These are phyloP conservation scores for Caradrina kadenii DNA, from an alignment of 2,888 invertebrate species.

Conservation along the genomic window DNA sequence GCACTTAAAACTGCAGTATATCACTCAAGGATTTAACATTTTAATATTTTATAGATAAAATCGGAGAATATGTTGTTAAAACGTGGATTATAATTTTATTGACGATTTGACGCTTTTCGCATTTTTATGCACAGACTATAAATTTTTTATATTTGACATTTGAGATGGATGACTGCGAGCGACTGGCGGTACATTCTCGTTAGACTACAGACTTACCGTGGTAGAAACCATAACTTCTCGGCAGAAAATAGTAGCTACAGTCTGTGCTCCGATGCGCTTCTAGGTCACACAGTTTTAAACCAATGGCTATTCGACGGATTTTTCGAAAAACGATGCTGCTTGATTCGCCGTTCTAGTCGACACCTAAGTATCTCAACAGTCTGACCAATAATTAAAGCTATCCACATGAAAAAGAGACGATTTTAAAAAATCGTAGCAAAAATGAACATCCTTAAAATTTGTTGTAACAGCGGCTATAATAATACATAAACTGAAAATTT, in stretches of 20 bases:
- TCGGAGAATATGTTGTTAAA: conserved; percentile 73
- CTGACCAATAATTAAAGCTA: too few relatives aligned
- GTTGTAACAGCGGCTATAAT: too few relatives aligned
- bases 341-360: too few relatives aligned
- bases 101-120: conserved; percentile 82
- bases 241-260: neutral
- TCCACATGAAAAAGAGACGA: too few relatives aligned
- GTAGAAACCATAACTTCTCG: neutral
- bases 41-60: conserved; percentile 70
- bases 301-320: too few relatives aligned
- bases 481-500: too few relatives aligned
- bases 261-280: too few relatives aligned
- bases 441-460: too few relatives aligned
- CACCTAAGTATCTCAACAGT: too few relatives aligned
- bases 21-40: conserved; percentile 83
- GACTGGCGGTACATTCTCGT: conserved; percentile 43
- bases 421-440: too few relatives aligned
- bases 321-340: too few relatives aligned
- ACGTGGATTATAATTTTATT: conserved; percentile 82
- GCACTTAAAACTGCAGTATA: conserved; percentile 63
- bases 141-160: conserved; percentile 56
- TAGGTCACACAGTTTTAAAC: too few relatives aligned
- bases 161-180: neutral
- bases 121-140: conserved; percentile 61
- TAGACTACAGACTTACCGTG: neutral